These are phyloP conservation scores for Spea multiplicata DNA, from an alignment of 2,113 vertebrate genomes.

Conservation along the genomic window DNA sequence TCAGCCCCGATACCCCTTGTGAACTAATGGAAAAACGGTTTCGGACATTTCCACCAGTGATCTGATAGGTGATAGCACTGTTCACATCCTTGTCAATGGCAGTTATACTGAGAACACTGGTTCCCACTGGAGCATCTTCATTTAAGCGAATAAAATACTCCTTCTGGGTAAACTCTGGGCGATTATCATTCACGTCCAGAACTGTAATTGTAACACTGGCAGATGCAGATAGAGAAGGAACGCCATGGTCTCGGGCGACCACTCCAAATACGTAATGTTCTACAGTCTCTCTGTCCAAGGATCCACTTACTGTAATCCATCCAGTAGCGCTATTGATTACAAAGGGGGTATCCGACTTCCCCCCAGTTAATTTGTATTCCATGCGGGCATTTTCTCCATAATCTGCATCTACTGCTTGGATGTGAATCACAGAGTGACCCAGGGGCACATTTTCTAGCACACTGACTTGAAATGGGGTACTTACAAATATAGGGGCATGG, in stretches of 20 bases:
- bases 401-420: constrained; percentile 95
- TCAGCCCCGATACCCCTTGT: constrained; percentile 82
- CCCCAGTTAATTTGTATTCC: constrained; percentile 87
- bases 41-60: constrained; percentile 92
- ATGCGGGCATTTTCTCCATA: constrained; percentile 86
- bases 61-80: constrained; percentile 95
- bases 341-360: constrained; percentile 83
- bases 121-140: constrained; percentile 88
- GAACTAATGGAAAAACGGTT: constrained; percentile 97
- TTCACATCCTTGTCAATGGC: constrained; percentile 94
- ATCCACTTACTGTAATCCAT: constrained; percentile 90
- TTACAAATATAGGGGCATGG: constrained; percentile 95
- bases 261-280: constrained; percentile 95
- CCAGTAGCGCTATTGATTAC: constrained; percentile 92
- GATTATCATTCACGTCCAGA: constrained; percentile 96
- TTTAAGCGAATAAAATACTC: constrained; percentile 92
- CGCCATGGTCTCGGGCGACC: constrained; percentile 90
- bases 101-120: constrained; percentile 87
- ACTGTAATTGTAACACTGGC: constrained; percentile 94
- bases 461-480: constrained; percentile 92
- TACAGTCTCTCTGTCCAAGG: constrained; percentile 90
- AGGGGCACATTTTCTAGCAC: constrained; percentile 91
- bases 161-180: constrained; percentile 90
- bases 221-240: constrained; percentile 85
- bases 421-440: constrained; percentile 94